Evolutionary conservation across 2,888 invertebrate genomes (phyloP), one percentile per base, ranked within the genome.

Genomic region (Aleiodes testaceus): DNA sequence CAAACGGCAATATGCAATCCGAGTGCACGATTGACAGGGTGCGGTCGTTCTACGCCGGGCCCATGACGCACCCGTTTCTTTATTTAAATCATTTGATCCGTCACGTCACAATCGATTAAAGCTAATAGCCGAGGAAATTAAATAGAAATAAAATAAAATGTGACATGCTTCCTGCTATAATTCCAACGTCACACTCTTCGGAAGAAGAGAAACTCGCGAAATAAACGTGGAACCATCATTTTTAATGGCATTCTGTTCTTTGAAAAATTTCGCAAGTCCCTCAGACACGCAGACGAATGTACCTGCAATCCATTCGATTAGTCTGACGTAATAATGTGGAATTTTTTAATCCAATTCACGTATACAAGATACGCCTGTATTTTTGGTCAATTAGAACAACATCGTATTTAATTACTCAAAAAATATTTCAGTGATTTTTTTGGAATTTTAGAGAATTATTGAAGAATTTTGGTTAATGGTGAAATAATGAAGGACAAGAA

Each of bases 1-100:
- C 50, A 50, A 30, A 50, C 30, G 49, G 36, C 18, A 49, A 49
- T 66, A 71, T 71, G 66, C 71, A 71, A 71, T 71, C 66, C 66
- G 66, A 71, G 22, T 14, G 59, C 16, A 59, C 71, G 71, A 64
- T 72, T 64, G 74, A 70, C 70, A 65, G 74, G 80, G 80, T 77
- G 78, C 77, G 80, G 80, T 80, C 68, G 61, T 66, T 61, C 76
- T 71, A 66, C 70, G 75, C 79, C 81, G 76, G 69, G 72, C 52
- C 66, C 61, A 70, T 66, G 69, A 66, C 66, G 66, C 63, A 45
- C 61, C 59, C 66, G 55, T 73, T 79, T 80, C 79, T 81, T 80
- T 79, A 82, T 82, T 82, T 80, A 81, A 81, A 82, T 81, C 78
- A 79, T 80, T 82, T 79, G 74, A 82, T 80, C 78, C 76, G 79